These are phyloP conservation scores for Microcaecilia unicolor DNA, from an alignment of 2,797 vertebrate species.

Conservation along the genomic window DNA sequence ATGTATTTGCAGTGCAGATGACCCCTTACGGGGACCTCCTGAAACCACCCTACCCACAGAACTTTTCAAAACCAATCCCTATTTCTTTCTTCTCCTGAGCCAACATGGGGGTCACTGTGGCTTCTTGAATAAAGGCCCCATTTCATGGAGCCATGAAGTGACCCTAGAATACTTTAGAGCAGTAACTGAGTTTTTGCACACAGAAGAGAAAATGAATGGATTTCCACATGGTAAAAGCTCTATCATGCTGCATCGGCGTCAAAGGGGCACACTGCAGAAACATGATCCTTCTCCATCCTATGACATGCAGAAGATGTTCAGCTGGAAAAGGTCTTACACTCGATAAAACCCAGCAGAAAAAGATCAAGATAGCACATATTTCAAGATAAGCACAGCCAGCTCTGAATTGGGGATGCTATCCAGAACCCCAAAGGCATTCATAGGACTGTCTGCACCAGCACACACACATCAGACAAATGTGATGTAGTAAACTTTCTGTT, in stretches of 20 bases:
- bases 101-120: constrained; percentile 74
- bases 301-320: constrained; percentile 49
- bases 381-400: constrained; percentile 11
- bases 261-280: constrained; percentile 24
- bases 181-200: constrained; percentile 65
- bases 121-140: constrained; percentile 39
- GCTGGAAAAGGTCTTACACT: constrained; percentile 78
- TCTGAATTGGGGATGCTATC: too few species aligned
- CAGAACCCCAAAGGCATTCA: too few species aligned
- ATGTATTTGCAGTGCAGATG: constrained; percentile 69
- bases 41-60: constrained; percentile 48
- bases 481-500: too few species aligned
- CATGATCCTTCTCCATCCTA: constrained; percentile 4
- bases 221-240: constrained; percentile 6
- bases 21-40: constrained; percentile 62
- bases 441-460: too few species aligned
- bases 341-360: constrained; percentile 43
- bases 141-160: constrained; percentile 65
- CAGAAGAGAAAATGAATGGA: constrained; percentile 47
- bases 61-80: constrained; percentile 76
- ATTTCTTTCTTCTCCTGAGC: constrained; percentile 71
- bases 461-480: too few species aligned
- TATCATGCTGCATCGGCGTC: constrained; percentile 8
- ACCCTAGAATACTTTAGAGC: constrained; percentile 70
- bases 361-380: background rate